Conservation (phyloP, 2,888 invertebrate species). For the Diarsia brunnea region DNA sequence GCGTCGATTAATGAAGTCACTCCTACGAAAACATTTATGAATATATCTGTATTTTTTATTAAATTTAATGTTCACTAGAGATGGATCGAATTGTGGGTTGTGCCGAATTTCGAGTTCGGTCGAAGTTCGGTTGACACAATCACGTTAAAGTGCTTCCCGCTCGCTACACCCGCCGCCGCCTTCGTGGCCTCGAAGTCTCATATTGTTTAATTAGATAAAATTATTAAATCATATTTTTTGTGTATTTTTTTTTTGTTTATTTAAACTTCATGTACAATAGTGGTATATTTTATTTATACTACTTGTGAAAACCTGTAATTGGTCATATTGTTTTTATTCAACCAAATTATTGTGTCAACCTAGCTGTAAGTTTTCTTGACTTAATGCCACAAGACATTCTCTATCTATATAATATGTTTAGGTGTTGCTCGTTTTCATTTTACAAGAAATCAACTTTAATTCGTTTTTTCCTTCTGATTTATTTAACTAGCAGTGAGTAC, state of each 20-base stretch:
- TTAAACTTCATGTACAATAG: too few species aligned
- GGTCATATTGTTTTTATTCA: too few species aligned
- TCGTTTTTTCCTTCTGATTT: neutral
- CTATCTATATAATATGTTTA: neutral
- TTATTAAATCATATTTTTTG: neutral
- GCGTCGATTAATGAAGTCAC: neutral
- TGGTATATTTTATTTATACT: too few species aligned
- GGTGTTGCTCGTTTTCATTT: neutral
- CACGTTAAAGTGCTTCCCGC: neutral
- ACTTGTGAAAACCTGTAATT: too few species aligned
- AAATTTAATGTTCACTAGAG: slow-evolving; percentile 3
- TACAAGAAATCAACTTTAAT: neutral
- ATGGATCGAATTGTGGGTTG: neutral
- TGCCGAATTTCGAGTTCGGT: neutral
- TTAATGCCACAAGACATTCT: too few species aligned
- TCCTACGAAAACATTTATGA: slow-evolving; percentile 13
- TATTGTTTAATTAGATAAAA: neutral
- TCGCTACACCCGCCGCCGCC: too few species aligned
- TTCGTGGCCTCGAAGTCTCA: too few species aligned
- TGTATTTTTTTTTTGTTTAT: too few species aligned
- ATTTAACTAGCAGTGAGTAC: neutral
- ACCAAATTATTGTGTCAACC: too few species aligned
- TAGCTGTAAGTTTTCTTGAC: too few species aligned
- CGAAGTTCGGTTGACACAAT: neutral
- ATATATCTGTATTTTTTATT: slow-evolving; percentile 17